These are phyloP conservation scores for Anhinga rufa DNA, from an alignment of 2,113 vertebrate genomes.

Conservation along the genomic window DNA sequence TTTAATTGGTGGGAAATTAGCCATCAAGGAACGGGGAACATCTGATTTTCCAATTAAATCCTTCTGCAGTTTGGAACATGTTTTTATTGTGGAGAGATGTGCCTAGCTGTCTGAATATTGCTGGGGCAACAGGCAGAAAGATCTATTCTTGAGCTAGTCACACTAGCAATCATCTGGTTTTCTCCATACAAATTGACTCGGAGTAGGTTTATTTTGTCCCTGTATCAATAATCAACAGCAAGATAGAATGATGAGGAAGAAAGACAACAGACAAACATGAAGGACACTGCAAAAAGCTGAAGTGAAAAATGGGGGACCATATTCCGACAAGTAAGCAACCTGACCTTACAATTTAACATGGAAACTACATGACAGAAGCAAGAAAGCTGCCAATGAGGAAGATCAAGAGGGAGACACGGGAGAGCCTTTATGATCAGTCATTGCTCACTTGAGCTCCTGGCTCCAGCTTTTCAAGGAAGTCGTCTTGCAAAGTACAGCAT, in stretches of 20 bases:
- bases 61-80: neutral
- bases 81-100: neutral
- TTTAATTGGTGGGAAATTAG: neutral
- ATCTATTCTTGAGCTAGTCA: neutral
- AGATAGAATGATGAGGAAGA: neutral
- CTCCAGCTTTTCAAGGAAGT: neutral
- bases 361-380: neutral
- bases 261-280: neutral
- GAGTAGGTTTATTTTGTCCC: neutral
- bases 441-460: neutral
- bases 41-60: conserved; percentile 8
- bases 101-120: neutral
- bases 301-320: neutral
- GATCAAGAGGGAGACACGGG: neutral
- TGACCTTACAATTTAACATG: neutral
- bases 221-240: neutral
- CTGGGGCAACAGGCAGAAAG: neutral
- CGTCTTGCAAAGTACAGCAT: neutral
- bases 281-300: neutral
- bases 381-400: neutral
- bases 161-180: neutral
- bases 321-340: neutral
- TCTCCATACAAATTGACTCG: neutral
- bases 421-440: neutral
- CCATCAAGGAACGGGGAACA: neutral